Evolutionary conservation across 2,888 invertebrate genomes (phyloP), one percentile per base, ranked within the genome.

Genomic region (Drosophila borealis): DNA sequence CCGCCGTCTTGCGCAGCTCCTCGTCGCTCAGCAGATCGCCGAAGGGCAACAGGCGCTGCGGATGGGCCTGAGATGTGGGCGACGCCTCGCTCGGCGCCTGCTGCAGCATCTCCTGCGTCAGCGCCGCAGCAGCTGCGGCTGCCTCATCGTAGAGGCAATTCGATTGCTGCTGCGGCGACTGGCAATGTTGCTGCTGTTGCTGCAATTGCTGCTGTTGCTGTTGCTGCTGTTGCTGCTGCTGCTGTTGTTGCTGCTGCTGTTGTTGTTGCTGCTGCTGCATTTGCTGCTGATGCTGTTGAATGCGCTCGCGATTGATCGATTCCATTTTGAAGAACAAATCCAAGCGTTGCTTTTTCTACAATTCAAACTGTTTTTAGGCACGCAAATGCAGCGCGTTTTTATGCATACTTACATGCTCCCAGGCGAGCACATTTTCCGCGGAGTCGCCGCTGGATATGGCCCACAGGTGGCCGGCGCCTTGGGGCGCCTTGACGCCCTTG

Each of bases 401-500:
- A n/a, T 8, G 21, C 11, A 29, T 29, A 88, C 93, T 92, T 92
- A 94, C 94, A 89, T 94, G 93, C 81, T 94, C 94, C 93, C 93
- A 93, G 34, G 94, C 93, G 73, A 94, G 91, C n/a, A 92, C 93
- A 81, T 92, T 93, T 66, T 93, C 93, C 4, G 92, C 93, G 17
- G 94, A 94, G 73, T 94, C 94, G 13, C 94, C 93, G 88, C 94
- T 96, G 0, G 96, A 97, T 45, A 97, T 94, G 0, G 97, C 97
- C 97, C 97, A 98, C 41, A 97, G 94, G 91, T 98, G 97, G 0
- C 97, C 97, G 2, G 97, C 97, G 3, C 97, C 97, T 81, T 97
- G 96, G 0, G 96, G 94, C 0, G 97, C 97, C 82, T 97, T 96
- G 13, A 95, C 95, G 0, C 97, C 97, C 92, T 98, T 97, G 44